phyloP scores from a whole-genome alignment of 2,888 invertebrate genomes.

The Drosophila sordidapex region DNA sequence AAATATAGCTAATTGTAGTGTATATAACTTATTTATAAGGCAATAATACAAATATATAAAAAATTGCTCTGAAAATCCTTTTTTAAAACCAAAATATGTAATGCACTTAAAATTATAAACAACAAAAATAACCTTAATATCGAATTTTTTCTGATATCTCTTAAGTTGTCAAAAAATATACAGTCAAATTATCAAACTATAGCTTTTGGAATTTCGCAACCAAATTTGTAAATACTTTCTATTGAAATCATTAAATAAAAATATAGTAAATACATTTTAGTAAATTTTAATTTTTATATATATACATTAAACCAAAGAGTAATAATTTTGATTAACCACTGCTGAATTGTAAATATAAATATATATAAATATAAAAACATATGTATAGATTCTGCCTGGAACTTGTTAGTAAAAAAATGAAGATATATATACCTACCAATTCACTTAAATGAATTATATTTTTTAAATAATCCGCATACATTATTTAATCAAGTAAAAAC shows the following conservation, averaged over 20 bases:
- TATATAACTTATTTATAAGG: constrained; percentile 39
- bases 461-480: background rate
- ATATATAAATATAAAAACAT: background rate
- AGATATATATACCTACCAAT: background rate
- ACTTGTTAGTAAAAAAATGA: background rate
- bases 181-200: constrained; percentile 14
- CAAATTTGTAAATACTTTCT: background rate
- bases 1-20: constrained; percentile 29
- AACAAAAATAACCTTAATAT: constrained; percentile 43
- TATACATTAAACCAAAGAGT: background rate
- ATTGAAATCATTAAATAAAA: background rate
- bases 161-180: constrained; percentile 38
- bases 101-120: constrained; percentile 63
- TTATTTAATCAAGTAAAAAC: constrained; percentile 8
- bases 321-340: background rate
- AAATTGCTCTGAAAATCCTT: constrained; percentile 72
- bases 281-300: background rate
- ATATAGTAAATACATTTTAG: constrained; percentile 9
- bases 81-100: constrained; percentile 46
- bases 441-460: constrained; percentile 16
- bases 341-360: background rate
- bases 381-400: background rate
- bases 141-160: constrained; percentile 25
- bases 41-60: constrained; percentile 31
- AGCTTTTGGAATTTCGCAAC: background rate